Evolutionary conservation across 2,888 invertebrate species (phyloP).

Genomic region (Gymnoscelis rufifasciata): DNA sequence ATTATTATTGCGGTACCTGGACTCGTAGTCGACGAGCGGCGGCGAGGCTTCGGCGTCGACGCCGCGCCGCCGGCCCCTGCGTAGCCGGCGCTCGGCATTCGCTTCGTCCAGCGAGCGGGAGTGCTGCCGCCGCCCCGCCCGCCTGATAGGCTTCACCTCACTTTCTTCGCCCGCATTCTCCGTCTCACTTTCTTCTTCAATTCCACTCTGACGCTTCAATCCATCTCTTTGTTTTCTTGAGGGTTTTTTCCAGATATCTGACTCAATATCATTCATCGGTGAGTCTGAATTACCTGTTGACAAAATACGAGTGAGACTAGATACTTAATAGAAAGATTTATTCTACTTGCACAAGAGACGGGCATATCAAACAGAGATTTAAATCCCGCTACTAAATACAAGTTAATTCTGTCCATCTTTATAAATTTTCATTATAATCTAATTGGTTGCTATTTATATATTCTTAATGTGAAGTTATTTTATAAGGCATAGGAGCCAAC

Average conservation of each 20-base stretch:
- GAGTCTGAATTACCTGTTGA: constrained; percentile 41
- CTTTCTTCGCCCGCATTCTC: background rate
- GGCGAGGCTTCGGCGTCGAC: background rate
- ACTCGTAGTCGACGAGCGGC: constrained; percentile 15
- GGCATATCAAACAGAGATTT: too few relatives aligned
- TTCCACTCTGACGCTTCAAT: constrained; percentile 11
- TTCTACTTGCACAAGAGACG: too few relatives aligned
- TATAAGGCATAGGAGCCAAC: background rate
- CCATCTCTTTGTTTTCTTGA: constrained; percentile 34
- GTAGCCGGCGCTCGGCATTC: background rate
- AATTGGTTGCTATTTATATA: too few relatives aligned
- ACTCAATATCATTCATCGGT: constrained; percentile 31
- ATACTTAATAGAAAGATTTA: too few relatives aligned
- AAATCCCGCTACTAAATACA: too few relatives aligned
- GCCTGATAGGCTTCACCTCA: background rate
- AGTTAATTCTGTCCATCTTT: too few relatives aligned
- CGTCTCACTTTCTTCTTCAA: constrained; percentile 2
- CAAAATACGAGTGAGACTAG: too few relatives aligned
- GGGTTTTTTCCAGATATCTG: constrained; percentile 40
- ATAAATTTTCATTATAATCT: too few relatives aligned
- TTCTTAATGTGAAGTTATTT: too few relatives aligned
- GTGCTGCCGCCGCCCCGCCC: constrained; percentile 1
- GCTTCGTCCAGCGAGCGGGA: background rate
- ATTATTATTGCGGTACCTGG: constrained; percentile 33
- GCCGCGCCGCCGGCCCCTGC: background rate